Conservation (phyloP, 2,113 vertebrate genomes). For the Larimichthys crocea region DNA sequence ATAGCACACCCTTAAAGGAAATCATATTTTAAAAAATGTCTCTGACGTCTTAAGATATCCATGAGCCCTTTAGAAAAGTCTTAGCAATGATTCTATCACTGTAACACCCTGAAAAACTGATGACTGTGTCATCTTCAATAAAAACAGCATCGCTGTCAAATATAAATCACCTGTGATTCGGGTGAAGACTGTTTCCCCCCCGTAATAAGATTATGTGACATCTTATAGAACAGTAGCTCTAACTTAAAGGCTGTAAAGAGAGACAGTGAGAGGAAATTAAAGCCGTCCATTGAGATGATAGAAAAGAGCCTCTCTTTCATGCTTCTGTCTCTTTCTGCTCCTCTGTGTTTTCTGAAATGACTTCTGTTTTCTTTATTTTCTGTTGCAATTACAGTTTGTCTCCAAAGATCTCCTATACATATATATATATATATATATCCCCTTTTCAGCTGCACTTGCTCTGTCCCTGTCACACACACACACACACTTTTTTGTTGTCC, state of each 20-base stretch:
- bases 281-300: background rate
- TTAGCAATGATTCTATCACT: background rate
- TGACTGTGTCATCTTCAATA: background rate
- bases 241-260: background rate
- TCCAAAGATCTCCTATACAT: background rate
- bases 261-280: conserved; percentile 14
- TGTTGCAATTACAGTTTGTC: conserved; percentile 26
- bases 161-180: background rate
- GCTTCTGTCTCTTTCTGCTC: background rate
- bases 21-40: too few species aligned
- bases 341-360: background rate
- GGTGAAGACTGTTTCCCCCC: background rate
- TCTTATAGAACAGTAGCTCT: background rate
- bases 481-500: conserved; percentile 4
- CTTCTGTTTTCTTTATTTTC: background rate
- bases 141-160: background rate
- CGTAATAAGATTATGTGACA: background rate
- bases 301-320: background rate
- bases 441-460: background rate
- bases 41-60: too few species aligned
- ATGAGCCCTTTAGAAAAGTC: background rate
- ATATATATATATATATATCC: background rate
- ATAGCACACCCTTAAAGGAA: too few species aligned
- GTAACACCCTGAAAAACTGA: conserved; percentile 20
- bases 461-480: conserved; percentile 23